These are phyloP conservation scores for Buphagus erythrorhynchus DNA, from an alignment of 2,797 vertebrate genomes.

Conservation along the genomic window DNA sequence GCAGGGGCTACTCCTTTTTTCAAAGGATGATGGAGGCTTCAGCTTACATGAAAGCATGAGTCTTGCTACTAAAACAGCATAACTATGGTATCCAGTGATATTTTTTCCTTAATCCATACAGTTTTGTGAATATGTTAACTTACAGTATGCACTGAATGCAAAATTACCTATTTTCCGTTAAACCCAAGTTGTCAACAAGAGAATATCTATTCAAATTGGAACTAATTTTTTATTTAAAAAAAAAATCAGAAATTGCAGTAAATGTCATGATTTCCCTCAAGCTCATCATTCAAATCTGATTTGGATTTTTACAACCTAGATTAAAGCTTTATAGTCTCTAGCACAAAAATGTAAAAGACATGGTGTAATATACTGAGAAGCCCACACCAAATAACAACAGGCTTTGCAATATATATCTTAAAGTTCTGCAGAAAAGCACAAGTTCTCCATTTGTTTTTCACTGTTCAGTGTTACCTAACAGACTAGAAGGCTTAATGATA, in stretches of 20 bases:
- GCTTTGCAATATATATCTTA: background rate
- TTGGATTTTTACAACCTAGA: background rate
- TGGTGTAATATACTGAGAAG: fast-evolving
- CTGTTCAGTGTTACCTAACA: background rate
- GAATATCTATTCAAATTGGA: background rate
- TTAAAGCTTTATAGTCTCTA: background rate
- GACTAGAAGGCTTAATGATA: background rate
- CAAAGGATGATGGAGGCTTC: background rate
- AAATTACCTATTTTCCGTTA: background rate
- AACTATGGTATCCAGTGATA: background rate
- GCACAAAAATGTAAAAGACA: background rate
- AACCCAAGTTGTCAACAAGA: background rate
- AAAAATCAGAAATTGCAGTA: background rate
- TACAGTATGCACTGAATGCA: background rate
- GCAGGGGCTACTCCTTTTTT: background rate
- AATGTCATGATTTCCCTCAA: background rate
- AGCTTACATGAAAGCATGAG: background rate
- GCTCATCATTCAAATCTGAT: background rate
- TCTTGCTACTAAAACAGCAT: background rate
- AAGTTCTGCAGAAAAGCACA: background rate
- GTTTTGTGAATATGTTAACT: background rate
- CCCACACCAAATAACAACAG: fast-evolving
- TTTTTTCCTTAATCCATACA: background rate
- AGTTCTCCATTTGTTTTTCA: background rate
- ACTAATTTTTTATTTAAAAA: background rate